These are phyloP conservation scores for Diabrotica virgifera DNA, from an alignment of 1,140 invertebrate species.

Conservation along the genomic window DNA sequence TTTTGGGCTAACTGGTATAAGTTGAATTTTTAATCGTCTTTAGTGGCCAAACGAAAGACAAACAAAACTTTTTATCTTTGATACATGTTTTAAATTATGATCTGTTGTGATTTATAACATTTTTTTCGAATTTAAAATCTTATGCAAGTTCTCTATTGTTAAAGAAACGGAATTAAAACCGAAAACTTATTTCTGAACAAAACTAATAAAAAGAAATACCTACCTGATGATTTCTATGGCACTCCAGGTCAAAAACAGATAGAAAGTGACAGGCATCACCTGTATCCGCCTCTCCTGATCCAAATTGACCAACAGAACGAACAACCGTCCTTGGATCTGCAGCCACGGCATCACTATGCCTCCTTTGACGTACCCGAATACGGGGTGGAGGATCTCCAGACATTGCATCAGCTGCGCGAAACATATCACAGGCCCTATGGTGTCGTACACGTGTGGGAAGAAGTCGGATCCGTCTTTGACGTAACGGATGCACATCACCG, in stretches of 20 bases:
- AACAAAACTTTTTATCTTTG: too few species aligned
- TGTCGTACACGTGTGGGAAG: conserved; percentile 69
- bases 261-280: conserved; percentile 81
- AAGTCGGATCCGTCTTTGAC: conserved; percentile 71
- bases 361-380: conserved; percentile 85
- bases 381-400: conserved; percentile 84
- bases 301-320: conserved; percentile 82
- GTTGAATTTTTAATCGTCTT: too few species aligned
- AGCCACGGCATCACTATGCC: conserved; percentile 59
- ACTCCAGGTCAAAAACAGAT: conserved; percentile 80
- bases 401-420: conserved; percentile 80
- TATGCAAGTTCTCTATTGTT: too few species aligned
- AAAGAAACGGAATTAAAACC: too few species aligned
- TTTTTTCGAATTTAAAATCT: too few species aligned
- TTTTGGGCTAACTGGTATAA: too few species aligned
- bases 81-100: too few species aligned
- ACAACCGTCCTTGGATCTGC: conserved; percentile 73
- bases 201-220: conserved; percentile 24
- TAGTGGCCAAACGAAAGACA: too few species aligned
- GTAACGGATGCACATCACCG: conserved; percentile 72
- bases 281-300: conserved; percentile 83
- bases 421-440: conserved; percentile 76
- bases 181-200: not conserved
- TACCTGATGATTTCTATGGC: conserved; percentile 78
- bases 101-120: too few species aligned